Percentiles rank a stretch among this genome's conserved stretches.
Conservation (phyloP, 2,888 invertebrate genomes). For the Drosophila nr. fundita region DNA sequence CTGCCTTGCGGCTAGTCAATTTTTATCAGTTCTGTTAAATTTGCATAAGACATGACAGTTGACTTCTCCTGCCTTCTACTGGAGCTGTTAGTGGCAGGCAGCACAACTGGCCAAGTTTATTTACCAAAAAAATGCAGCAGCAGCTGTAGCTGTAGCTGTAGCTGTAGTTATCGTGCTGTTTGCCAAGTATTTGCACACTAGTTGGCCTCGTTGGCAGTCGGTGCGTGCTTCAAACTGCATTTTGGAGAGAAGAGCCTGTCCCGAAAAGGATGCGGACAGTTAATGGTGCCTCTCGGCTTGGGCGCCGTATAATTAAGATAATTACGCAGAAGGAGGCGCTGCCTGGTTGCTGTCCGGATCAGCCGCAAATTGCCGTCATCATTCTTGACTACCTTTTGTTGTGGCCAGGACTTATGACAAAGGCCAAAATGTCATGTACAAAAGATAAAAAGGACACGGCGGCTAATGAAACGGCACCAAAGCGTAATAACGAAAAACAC, state of each 20-base stretch:
- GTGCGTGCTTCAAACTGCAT: conserved; percentile 42
- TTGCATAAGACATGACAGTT: conserved; percentile 58
- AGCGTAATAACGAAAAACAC: conserved; percentile 43
- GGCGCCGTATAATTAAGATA: conserved; percentile 65
- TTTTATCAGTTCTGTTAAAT: conserved; percentile 63
- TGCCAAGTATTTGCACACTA: conserved; percentile 13
- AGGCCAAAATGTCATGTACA: conserved; percentile 78
- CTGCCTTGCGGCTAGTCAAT: conserved; percentile 53
- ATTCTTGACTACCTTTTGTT: conserved; percentile 77
- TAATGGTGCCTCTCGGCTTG: conserved; percentile 53
- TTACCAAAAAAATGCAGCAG: conserved; percentile 23
- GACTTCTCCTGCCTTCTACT: conserved; percentile 22
- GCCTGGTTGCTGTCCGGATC: conserved; percentile 58
- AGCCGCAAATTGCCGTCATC: conserved; percentile 80
- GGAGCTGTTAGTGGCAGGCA: conserved; percentile 15
- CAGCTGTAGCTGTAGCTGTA: not conserved
- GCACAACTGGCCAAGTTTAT: conserved; percentile 37
- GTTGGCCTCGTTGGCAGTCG: conserved; percentile 37
- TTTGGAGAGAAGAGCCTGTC: conserved; percentile 3
- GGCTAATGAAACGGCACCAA: conserved; percentile 72
- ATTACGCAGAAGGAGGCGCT: conserved; percentile 40
- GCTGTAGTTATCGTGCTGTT: conserved; percentile 15
- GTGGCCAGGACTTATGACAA: conserved; percentile 72
- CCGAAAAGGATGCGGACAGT: conserved; percentile 11
- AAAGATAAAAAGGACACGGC: conserved; percentile 75